A percentile compares a stretch with the other conserved stretches of the same genome.
These are phyloP conservation scores for Xyliphius kryptos DNA, from an alignment of 2,113 vertebrate species.

Conservation along the genomic window DNA sequence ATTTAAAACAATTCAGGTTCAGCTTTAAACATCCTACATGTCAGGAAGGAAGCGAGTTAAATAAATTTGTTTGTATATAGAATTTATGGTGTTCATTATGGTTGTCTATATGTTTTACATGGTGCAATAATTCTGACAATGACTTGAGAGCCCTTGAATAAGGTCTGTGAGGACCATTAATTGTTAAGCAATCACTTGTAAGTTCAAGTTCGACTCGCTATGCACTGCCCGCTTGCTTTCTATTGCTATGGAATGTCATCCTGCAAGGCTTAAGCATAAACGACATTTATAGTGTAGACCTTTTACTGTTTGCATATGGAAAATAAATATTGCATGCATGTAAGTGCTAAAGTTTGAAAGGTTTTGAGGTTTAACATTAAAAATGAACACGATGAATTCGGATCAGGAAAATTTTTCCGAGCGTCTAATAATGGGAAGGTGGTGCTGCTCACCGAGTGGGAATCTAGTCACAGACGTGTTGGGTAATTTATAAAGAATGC, in stretches of 20 bases:
- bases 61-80: slow-evolving; percentile 38
- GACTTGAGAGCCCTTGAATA: slow-evolving; percentile 52
- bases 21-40: slow-evolving; percentile 1
- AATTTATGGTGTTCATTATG: slow-evolving; percentile 39
- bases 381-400: too few species aligned
- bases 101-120: slow-evolving; percentile 48
- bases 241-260: slow-evolving; percentile 13
- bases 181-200: slow-evolving; percentile 33
- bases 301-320: not conserved
- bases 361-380: too few species aligned
- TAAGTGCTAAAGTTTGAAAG: not conserved
- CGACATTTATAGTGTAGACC: not conserved
- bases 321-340: slow-evolving; percentile 4
- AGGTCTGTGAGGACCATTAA: slow-evolving; percentile 41
- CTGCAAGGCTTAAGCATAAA: not conserved
- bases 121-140: slow-evolving; percentile 61
- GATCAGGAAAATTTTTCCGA: not conserved
- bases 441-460: not conserved
- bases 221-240: not conserved
- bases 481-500: not conserved
- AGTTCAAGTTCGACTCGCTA: slow-evolving; percentile 15
- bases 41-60: slow-evolving; percentile 31
- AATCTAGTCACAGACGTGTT: not conserved
- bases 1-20: not conserved
- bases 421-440: not conserved